Percentiles rank a stretch among this genome's conserved stretches.
These are phyloP conservation scores for Cotesia typhae DNA, from an alignment of 1,140 invertebrate genomes.

Conservation along the genomic window DNA sequence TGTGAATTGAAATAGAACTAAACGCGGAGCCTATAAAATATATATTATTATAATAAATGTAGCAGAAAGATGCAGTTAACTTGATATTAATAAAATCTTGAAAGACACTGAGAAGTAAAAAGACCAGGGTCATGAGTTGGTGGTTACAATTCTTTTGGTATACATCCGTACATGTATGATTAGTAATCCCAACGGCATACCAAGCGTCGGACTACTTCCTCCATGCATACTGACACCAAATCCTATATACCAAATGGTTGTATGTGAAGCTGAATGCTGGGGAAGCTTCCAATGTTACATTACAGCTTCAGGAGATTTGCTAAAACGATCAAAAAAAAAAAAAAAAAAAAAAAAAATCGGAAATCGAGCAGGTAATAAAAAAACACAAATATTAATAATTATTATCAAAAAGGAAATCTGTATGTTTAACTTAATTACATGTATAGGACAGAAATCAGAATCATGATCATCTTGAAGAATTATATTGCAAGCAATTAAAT, in stretches of 20 bases:
- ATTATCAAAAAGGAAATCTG: too few species aligned
- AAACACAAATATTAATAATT: neutral
- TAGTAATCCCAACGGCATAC: constrained; percentile 58
- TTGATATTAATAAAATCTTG: neutral
- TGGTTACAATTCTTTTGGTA: constrained; percentile 11
- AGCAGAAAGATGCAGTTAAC: neutral
- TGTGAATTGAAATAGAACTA: too few species aligned
- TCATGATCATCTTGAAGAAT: too few species aligned
- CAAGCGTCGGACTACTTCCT: constrained; percentile 61
- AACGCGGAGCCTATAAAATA: too few species aligned
- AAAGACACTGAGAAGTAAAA: neutral
- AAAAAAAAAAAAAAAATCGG: neutral
- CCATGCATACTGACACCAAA: constrained; percentile 62
- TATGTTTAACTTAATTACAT: too few species aligned
- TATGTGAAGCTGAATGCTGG: constrained; percentile 28
- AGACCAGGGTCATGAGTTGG: constrained; percentile 2
- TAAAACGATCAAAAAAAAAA: neutral
- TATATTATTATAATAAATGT: too few species aligned
- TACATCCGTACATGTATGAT: constrained; percentile 55
- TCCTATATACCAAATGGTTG: constrained; percentile 59
- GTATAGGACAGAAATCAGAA: too few species aligned
- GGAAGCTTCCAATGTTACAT: neutral
- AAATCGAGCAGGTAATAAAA: neutral
- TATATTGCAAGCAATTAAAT: too few species aligned
- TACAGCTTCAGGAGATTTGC: neutral